phyloP scores from a whole-genome alignment of 2,888 invertebrate genomes.

The Pseudococcus longispinus region DNA sequence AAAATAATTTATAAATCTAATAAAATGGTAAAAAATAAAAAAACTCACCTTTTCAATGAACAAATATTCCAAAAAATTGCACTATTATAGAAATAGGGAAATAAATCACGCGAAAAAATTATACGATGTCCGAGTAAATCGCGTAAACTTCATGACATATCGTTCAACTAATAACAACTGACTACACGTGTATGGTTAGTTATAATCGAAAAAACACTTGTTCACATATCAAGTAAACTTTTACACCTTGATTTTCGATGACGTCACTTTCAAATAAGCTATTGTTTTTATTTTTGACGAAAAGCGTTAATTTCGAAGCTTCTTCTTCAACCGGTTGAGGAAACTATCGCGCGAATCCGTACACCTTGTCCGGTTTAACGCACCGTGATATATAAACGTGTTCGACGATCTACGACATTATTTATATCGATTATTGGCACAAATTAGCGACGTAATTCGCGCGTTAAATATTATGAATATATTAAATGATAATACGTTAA shows the following conservation, averaged over 20 bases:
- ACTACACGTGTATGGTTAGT: neutral
- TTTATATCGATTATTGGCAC: slow-evolving; percentile 30
- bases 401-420: neutral
- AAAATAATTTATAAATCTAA: no score
- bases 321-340: slow-evolving; percentile 11
- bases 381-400: slow-evolving; percentile 1
- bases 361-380: slow-evolving; percentile 40
- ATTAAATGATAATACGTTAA: neutral
- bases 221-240: neutral
- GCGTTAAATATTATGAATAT: slow-evolving; percentile 29
- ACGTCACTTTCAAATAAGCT: neutral
- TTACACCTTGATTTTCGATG: slow-evolving; percentile 27
- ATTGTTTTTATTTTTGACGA: neutral
- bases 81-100: neutral
- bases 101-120: neutral
- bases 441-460: slow-evolving; percentile 17
- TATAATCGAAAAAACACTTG: neutral
- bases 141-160: slow-evolving; percentile 11
- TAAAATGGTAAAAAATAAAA: no score
- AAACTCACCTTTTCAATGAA: neutral
- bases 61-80: neutral
- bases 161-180: neutral
- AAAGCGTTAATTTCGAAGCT: neutral
- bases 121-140: neutral
- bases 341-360: neutral